Conservation (phyloP, 2,113 vertebrate species). For the Corythoichthys intestinalis region DNA sequence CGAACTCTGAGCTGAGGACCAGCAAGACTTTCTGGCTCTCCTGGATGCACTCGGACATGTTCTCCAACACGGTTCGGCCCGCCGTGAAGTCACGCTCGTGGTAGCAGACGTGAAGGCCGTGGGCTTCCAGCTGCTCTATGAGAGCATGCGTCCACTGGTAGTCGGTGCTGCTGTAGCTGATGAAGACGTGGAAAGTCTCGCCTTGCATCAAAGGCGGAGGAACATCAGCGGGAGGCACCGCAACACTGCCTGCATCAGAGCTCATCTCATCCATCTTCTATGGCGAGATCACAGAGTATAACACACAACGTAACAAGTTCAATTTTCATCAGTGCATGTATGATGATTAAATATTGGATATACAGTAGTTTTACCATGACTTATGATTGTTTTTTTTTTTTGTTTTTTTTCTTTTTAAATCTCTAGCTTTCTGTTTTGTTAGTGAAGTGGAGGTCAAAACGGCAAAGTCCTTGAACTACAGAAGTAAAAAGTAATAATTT, state of each 20-base stretch:
- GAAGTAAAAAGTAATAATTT: too few relatives aligned
- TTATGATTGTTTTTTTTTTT: too few relatives aligned
- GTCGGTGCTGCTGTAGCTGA: slow-evolving; percentile 62
- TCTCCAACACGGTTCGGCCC: slow-evolving; percentile 60
- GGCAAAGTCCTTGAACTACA: too few relatives aligned
- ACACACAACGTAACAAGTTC: neutral
- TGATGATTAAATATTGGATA: neutral
- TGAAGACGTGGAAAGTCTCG: slow-evolving; percentile 59
- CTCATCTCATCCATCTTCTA: neutral
- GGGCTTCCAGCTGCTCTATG: slow-evolving; percentile 46
- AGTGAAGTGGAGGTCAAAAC: too few relatives aligned
- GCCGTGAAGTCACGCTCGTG: slow-evolving; percentile 63
- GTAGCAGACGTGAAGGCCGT: slow-evolving; percentile 48
- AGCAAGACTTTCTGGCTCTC: slow-evolving; percentile 68
- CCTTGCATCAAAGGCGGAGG: slow-evolving; percentile 34
- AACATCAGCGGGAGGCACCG: neutral
- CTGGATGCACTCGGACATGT: slow-evolving; percentile 65
- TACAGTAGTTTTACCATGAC: too few relatives aligned
- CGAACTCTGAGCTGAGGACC: slow-evolving; percentile 64
- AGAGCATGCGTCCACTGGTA: slow-evolving; percentile 45
- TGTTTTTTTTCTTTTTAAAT: too few relatives aligned
- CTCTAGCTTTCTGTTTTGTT: too few relatives aligned
- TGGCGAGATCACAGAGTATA: neutral
- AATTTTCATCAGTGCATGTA: too few relatives aligned
- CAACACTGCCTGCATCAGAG: neutral